Base-by-base conservation (phyloP, 1,140 invertebrate genomes). In the Akabosia matsudoensis region DNA sequence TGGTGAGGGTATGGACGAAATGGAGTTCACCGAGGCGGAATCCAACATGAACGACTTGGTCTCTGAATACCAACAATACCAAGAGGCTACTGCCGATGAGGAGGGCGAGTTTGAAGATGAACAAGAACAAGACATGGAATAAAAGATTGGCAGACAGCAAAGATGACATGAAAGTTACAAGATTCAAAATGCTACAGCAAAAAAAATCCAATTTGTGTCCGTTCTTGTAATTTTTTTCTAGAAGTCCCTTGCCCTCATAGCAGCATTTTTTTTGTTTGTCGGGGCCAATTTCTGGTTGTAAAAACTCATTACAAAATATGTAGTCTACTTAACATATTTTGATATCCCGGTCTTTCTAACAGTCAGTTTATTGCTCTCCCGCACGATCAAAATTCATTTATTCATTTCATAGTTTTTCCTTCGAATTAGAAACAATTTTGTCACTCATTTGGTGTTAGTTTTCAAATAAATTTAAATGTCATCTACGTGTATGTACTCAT, bases 41-140 rank as follows among this genome's bases (percentile, higher is more conserved):
- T n/a, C n/a, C n/a, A n/a, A n/a, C n/a, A n/a, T n/a, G n/a, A n/a
- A n/a, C n/a, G n/a, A n/a, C n/a, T n/a, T n/a, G n/a, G n/a, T n/a
- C n/a, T n/a, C n/a, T 30, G 88, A 89, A 82, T 96, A 96, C 84
- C 94, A 96, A 84, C 94, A 96, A 84, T 97, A 97, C 85, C 93
- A 96, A 83, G 94, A 93, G 82, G 92, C 92, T 30, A 92, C 91
- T 14, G 91, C 90, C 33, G 92, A 93, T 81, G 92, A 93, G 76
- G 91, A 93, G 79, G 90, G 89, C 7, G 91, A 92, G 82, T 91
- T 92, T 82, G 91, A 93, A 82, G 90, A 92, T 75, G 85, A 85
- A 61, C 83, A 84, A 34, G 82, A 67, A 33, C 34, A 64, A 70
- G 74, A 75, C 2, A n/a, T 70, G 7, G 54, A 75, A 72, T 72